Evolutionary conservation across 1,140 invertebrate species (phyloP), one percentile per base, ranked within the genome.

Genomic region (Trigoniulus corallinus): DNA sequence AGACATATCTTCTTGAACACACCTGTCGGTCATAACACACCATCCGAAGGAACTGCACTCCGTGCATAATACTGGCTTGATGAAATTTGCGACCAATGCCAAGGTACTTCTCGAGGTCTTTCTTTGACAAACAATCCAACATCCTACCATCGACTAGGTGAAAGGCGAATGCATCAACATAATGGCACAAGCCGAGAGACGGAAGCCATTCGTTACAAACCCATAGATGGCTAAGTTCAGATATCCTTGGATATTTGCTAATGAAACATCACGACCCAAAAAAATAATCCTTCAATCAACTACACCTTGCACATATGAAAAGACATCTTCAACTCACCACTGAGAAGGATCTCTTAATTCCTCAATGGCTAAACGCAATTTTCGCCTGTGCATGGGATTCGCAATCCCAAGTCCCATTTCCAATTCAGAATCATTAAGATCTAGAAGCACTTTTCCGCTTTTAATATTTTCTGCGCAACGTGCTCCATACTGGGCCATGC

Each of bases 1-100:
- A n/a, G n/a, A n/a, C n/a, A n/a, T n/a, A 47, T 26, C 25, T 13
- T 15, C n/a, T n/a, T n/a, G 43, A 37, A 58, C 65, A 68, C 62
- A 87, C 85, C 74, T 88, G 84, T 67, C 86, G 76, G 69, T 95
- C 88, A 61, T 91, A 95, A 62, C 87, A 87, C 64, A 93, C 78
- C 69, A 91, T 84, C 52, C 87, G 74, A 51, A 95, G 72, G 53
- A 95, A 71, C 70, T 93, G 87, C 57, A 95, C 88, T 41, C 80
- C 88, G 61, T 93, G 87, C 37, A 92, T 83, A 57, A 95, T 85
- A 58, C 86, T 89, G 2, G 86, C 84, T 68, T 92, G 86, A 69
- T 92, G 88, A 66, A 91, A 91, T 65, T 92, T 93, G 47, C 86
- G 74, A 25, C 84, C 88, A 4, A 93, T 62, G 21, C 62, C 62